phyloP scores from a whole-genome alignment of 2,888 invertebrate genomes.

The Aplocera efformata region DNA sequence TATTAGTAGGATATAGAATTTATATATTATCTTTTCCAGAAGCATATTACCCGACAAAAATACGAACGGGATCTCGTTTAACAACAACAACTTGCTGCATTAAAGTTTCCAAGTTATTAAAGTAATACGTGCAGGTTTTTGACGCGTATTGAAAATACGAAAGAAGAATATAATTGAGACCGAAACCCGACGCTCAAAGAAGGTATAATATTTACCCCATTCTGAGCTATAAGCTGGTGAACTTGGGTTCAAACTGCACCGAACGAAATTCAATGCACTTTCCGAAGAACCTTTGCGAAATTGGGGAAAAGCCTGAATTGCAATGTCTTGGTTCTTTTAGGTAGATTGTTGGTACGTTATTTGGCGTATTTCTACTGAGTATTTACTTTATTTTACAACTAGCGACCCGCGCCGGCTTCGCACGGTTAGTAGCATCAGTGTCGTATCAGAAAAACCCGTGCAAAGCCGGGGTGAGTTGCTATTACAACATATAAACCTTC shows the following conservation, averaged over 20 bases:
- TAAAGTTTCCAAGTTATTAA: constrained; percentile 37
- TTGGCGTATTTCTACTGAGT: background rate
- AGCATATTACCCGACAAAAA: background rate
- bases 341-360: constrained; percentile 10
- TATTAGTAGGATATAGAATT: too few species aligned
- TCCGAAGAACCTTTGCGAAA: constrained; percentile 24
- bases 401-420: too few species aligned
- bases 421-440: too few species aligned
- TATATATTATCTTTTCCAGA: too few species aligned
- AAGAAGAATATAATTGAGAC: constrained; percentile 57
- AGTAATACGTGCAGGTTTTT: constrained; percentile 38
- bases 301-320: constrained; percentile 18
- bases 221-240: background rate
- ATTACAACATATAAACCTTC: too few species aligned
- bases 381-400: too few species aligned
- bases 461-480: too few species aligned
- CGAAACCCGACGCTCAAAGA: constrained; percentile 38
- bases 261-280: constrained; percentile 20
- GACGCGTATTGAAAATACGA: constrained; percentile 45
- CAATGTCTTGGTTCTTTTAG: constrained; percentile 18
- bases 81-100: constrained; percentile 12
- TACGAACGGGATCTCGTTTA: constrained; percentile 3
- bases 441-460: too few species aligned
- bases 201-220: background rate
- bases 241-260: background rate